Base-by-base conservation (phyloP, 92 coral and sea anemone species). In the Ricordea florida region DNA sequence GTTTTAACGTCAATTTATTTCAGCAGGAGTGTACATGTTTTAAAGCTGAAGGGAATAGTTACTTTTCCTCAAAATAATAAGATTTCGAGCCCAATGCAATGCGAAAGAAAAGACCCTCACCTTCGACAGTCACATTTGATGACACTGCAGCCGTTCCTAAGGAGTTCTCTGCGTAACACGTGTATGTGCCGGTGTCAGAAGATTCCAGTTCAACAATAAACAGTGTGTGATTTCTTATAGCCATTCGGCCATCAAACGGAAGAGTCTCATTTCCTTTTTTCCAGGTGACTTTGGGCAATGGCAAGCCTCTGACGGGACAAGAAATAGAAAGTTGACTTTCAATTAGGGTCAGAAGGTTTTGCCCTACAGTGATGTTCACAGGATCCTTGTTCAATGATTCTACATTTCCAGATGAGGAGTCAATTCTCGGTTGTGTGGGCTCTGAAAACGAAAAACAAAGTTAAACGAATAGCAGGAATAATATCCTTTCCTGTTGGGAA, bases 221-320 rank as follows among this genome's bases (percentile, higher is more conserved):
- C 28, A 91, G 83, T 13, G 80, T 61, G 13, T 74, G 74, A 47
- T 77, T 79, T 24, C 58, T 77, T 17, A 87, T 76, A 3, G 66
- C 70, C 68, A 74, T 81, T 23, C 76, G 78, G 15, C 93, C 93
- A 40, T 80, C 57, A 0, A 76, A 57, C 13, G 68, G 82, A 66
- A 91, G 56, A 15, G 76, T 62, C 57, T 56, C 61, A 32, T 90
- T 92, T 25, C 77, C 83, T 72, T 46, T 74, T 6, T 61, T 74
- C 99, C 99, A 96, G 13, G 85, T 30, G 53, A 96, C 81, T 16
- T 66, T 60, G 6, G 99, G 97, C 4, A 36, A 15, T 1, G 99
- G 99, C 21, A 79, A 27, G 14, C 99, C 99, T 25, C 31, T 78
- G 1, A 79, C 89, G 14, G 80, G 66, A 71, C 99, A 96, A 36